phyloP scores from a whole-genome alignment of 2,797 vertebrate species.

The Bufotes viridis region DNA sequence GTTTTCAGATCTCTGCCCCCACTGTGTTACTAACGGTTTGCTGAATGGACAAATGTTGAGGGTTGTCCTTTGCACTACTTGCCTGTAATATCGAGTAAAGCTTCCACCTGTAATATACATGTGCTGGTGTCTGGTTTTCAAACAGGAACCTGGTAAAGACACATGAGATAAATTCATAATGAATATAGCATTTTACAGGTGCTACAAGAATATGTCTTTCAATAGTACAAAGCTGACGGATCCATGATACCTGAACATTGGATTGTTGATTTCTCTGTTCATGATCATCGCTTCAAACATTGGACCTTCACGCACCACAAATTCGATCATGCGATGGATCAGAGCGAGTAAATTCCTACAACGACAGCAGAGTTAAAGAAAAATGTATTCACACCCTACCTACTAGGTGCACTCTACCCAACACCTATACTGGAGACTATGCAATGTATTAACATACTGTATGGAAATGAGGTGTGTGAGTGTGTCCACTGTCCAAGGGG shows the following conservation, averaged over 20 bases:
- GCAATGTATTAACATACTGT: constrained; percentile 60
- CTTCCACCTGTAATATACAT: constrained; percentile 98
- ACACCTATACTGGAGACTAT: constrained; percentile 73
- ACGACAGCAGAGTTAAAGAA: constrained; percentile 99
- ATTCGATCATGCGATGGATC: constrained; percentile 99
- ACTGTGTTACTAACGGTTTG: too few species aligned
- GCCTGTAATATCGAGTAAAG: constrained; percentile 98
- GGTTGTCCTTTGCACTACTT: constrained; percentile 64
- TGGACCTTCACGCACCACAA: constrained; percentile 99
- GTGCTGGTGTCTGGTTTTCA: constrained; percentile 98
- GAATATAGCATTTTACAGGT: not conserved
- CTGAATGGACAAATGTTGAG: too few species aligned
- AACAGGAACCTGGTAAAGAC: constrained; percentile 89
- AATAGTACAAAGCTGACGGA: too few species aligned
- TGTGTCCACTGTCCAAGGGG: not conserved
- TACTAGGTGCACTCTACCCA: constrained; percentile 78
- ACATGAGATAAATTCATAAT: not conserved
- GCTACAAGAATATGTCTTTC: not conserved
- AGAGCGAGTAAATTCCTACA: constrained; percentile 99
- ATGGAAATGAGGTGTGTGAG: not conserved
- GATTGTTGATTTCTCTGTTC: constrained; percentile 98
- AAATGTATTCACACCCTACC: constrained; percentile 92
- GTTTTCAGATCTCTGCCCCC: too few species aligned
- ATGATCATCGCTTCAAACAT: constrained; percentile 99
- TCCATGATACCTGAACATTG: constrained; percentile 90